These are phyloP conservation scores for Lucifuga dentata DNA, from an alignment of 2,113 vertebrate species.

Conservation along the genomic window DNA sequence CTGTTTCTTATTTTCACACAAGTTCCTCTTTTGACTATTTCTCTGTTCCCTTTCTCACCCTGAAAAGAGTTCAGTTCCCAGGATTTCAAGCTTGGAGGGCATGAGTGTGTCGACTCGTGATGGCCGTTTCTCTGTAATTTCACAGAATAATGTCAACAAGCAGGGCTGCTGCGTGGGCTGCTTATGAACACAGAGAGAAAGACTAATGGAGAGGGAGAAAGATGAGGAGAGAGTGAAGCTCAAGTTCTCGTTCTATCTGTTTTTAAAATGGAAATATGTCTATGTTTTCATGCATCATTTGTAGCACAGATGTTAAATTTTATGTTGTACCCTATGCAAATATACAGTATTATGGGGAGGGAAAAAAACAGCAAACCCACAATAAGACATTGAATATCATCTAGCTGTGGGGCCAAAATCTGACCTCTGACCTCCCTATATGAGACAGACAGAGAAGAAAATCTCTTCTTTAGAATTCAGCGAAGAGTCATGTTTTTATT, in stretches of 20 bases:
- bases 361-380: too few relatives aligned
- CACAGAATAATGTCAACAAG: conserved; percentile 62
- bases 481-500: not conserved
- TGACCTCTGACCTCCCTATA: conserved; percentile 15
- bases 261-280: too few relatives aligned
- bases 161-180: conserved; percentile 69
- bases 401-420: not conserved
- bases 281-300: too few relatives aligned
- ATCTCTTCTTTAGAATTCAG: not conserved
- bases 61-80: conserved; percentile 25
- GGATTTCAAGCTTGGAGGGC: conserved; percentile 8
- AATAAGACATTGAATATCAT: too few relatives aligned
- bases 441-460: not conserved
- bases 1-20: conserved; percentile 1
- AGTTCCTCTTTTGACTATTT: not conserved
- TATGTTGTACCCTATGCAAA: too few relatives aligned
- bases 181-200: conserved; percentile 52
- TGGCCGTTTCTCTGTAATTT: conserved; percentile 56
- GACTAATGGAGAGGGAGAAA: conserved; percentile 44
- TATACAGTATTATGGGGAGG: too few relatives aligned
- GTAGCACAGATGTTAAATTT: too few relatives aligned
- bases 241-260: too few relatives aligned
- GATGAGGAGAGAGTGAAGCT: conserved; percentile 29
- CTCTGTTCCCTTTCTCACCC: not conserved
- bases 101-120: conserved; percentile 15